Conservation (phyloP, 2,888 invertebrate species). For the Danaus chrysippus region DNA sequence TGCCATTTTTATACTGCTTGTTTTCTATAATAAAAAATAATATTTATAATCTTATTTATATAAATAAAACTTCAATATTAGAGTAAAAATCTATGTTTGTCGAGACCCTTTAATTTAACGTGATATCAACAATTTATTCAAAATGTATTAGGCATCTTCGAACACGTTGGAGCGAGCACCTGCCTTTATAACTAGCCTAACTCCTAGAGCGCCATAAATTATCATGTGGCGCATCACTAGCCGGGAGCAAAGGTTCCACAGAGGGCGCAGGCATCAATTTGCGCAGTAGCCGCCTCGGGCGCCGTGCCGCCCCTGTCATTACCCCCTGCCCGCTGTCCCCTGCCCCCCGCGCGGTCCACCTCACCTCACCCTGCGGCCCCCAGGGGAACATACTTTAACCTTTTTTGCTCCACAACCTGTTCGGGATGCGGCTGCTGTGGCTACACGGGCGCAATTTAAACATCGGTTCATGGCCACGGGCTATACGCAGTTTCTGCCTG, state of each 20-base stretch:
- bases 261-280: conserved; percentile 78
- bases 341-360: conserved; percentile 28
- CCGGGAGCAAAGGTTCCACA: conserved; percentile 75
- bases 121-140: conserved; percentile 10
- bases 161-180: conserved; percentile 34
- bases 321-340: conserved; percentile 51
- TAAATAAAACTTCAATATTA: neutral
- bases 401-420: conserved; percentile 78
- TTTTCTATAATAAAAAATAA: too few species aligned
- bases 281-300: conserved; percentile 77
- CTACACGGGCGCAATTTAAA: conserved; percentile 66
- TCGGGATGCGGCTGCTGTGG: conserved; percentile 68
- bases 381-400: conserved; percentile 72
- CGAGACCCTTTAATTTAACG: neutral
- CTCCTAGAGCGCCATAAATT: conserved; percentile 57
- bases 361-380: conserved; percentile 33
- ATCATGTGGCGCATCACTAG: conserved; percentile 72
- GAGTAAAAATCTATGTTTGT: neutral
- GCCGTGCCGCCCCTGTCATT: conserved; percentile 77
- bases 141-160: conserved; percentile 31
- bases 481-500: conserved; percentile 59
- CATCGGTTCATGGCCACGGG: conserved; percentile 75
- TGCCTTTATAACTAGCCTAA: conserved; percentile 26
- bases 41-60: neutral
- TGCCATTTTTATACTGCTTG: neutral